Conservation (phyloP, 2,113 vertebrate species). For the Thunnus thynnus region DNA sequence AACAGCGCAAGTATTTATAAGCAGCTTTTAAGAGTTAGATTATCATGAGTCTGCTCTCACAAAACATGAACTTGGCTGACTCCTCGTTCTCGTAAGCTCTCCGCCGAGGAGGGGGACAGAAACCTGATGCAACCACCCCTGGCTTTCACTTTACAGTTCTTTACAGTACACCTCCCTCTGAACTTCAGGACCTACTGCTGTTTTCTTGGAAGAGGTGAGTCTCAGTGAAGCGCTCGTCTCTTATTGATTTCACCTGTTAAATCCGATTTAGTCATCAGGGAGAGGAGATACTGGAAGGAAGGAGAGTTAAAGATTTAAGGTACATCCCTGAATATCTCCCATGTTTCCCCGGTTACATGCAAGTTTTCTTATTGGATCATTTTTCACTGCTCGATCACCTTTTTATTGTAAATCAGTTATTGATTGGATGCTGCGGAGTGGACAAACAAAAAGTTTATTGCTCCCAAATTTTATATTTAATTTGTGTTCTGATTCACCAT, state of each 20-base stretch:
- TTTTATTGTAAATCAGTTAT: too few relatives aligned
- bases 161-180: background rate
- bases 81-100: conserved; percentile 4
- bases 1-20: conserved; percentile 69
- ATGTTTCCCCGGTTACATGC: too few relatives aligned
- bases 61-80: conserved; percentile 74
- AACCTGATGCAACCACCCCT: conserved; percentile 21
- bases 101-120: background rate
- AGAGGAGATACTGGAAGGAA: background rate
- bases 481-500: too few relatives aligned
- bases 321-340: too few relatives aligned
- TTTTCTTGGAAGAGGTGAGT: background rate
- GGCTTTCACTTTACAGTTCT: background rate
- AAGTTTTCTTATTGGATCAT: too few relatives aligned
- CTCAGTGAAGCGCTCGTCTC: conserved; percentile 1
- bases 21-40: conserved; percentile 66
- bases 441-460: too few relatives aligned
- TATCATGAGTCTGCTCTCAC: conserved; percentile 50
- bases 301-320: background rate
- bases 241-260: conserved; percentile 26
- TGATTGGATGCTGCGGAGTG: too few relatives aligned
- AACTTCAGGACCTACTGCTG: conserved; percentile 26
- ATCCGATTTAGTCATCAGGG: conserved; percentile 23
- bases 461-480: too few relatives aligned
- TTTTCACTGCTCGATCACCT: too few relatives aligned